Evolutionary conservation across 2,888 invertebrate genomes (phyloP).

Genomic region (Drosophila demipolita): DNA sequence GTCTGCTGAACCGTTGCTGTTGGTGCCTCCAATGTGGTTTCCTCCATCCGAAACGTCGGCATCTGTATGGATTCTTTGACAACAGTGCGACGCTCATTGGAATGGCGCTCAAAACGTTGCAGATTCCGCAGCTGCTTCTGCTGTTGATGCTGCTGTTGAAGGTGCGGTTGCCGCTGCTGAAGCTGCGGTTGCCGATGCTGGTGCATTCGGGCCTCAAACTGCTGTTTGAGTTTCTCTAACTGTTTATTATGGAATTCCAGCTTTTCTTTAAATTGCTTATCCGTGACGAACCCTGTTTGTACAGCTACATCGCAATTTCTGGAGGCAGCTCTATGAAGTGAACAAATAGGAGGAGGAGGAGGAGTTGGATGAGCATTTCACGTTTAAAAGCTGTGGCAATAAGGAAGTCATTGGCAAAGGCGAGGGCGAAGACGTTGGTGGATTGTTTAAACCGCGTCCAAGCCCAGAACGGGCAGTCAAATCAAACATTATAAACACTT

Average conservation of each 20-base stretch:
- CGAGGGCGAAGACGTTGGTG: constrained; percentile 1
- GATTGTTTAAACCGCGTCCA: constrained; percentile 1
- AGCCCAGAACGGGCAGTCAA: background rate
- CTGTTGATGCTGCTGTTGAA: constrained; percentile 4
- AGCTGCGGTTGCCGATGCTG: constrained; percentile 2
- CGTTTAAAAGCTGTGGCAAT: constrained; percentile 6
- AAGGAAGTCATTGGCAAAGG: constrained; percentile 3
- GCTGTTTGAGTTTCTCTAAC: background rate
- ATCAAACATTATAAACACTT: background rate
- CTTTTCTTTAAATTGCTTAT: constrained; percentile 5
- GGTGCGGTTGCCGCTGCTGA: constrained; percentile 14
- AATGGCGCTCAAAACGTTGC: background rate
- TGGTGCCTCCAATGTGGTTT: constrained; percentile 47
- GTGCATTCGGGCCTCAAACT: background rate
- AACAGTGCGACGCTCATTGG: background rate
- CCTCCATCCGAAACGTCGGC: constrained; percentile 18
- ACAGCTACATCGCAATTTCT: background rate
- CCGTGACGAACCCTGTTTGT: background rate
- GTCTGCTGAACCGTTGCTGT: constrained; percentile 26
- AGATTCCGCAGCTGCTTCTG: background rate
- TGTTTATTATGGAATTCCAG: background rate
- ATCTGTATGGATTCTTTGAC: constrained; percentile 5
- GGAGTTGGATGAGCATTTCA: constrained; percentile 18
- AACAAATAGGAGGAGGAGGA: constrained; percentile 15
- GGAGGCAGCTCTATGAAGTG: constrained; percentile 16